Percentiles rank a stretch among this genome's conserved stretches.
Conservation (phyloP, 2,113 vertebrate genomes). For the Leiothrix lutea region DNA sequence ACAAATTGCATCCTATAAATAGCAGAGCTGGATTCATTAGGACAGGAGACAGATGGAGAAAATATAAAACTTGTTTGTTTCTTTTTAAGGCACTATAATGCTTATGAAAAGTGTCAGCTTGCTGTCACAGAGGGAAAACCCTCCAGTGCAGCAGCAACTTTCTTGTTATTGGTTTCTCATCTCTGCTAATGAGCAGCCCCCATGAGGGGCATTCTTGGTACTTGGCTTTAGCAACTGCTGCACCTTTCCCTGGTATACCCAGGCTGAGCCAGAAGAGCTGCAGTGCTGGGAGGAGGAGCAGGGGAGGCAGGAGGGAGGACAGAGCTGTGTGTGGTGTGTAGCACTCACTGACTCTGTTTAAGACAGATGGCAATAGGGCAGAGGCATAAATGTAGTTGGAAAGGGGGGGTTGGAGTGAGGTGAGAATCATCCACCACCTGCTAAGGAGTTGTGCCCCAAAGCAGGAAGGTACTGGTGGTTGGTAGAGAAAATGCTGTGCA, state of each 20-base stretch:
- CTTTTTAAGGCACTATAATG: slow-evolving; percentile 16
- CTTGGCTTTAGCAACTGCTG: background rate
- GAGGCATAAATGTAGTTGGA: background rate
- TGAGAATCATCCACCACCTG: background rate
- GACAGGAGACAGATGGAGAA: slow-evolving; percentile 48
- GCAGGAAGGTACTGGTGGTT: background rate
- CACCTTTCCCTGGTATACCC: background rate
- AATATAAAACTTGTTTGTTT: slow-evolving; percentile 46
- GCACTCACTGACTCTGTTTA: background rate
- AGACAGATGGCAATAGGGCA: background rate
- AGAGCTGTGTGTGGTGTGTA: accelerated
- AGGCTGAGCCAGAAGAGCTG: background rate
- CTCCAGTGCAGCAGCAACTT: background rate
- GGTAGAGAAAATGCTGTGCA: background rate
- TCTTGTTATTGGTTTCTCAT: background rate
- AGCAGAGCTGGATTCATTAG: slow-evolving; percentile 50
- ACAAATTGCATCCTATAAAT: slow-evolving; percentile 49
- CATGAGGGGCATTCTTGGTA: background rate
- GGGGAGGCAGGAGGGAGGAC: background rate
- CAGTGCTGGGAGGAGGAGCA: background rate
- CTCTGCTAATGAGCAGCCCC: background rate
- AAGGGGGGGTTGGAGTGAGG: background rate
- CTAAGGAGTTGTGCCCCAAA: background rate
- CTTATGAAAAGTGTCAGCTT: slow-evolving; percentile 47
- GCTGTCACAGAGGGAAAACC: slow-evolving; percentile 26